These are phyloP conservation scores for Ictalurus punctatus DNA, from an alignment of 2,113 vertebrate species.

Conservation along the genomic window DNA sequence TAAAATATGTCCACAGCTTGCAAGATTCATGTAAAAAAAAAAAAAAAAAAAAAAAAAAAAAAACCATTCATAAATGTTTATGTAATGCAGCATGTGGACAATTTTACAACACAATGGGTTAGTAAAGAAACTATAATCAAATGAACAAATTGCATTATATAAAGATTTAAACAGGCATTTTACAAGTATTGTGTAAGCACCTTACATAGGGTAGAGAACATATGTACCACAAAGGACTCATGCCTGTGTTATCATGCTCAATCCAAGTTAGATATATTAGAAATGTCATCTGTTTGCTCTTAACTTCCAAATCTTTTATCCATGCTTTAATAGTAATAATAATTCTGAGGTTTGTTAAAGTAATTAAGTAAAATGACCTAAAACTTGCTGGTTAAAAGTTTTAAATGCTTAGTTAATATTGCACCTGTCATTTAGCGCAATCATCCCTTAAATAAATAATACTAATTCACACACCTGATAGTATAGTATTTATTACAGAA, in stretches of 20 bases:
- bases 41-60: neutral
- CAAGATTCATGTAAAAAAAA: neutral
- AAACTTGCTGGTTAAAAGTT: neutral
- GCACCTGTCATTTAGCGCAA: neutral
- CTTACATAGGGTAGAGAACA: neutral
- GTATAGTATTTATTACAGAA: neutral
- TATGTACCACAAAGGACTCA: neutral
- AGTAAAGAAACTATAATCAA: neutral
- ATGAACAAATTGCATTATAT: neutral
- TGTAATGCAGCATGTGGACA: no score
- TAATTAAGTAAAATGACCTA: neutral
- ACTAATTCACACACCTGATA: neutral
- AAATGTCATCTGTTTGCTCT: neutral
- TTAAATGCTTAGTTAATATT: neutral
- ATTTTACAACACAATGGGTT: neutral
- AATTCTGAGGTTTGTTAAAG: neutral
- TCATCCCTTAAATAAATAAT: neutral
- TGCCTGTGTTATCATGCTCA: constrained; percentile 6
- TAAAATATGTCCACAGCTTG: neutral
- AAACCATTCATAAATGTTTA: neutral
- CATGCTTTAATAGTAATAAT: neutral
- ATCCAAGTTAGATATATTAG: neutral
- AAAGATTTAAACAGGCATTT: neutral
- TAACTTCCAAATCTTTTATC: neutral
- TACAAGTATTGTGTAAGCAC: neutral